A percentile compares a stretch with the other conserved stretches of the same genome.
phyloP scores from a whole-genome alignment of 2,797 vertebrate genomes.

The Chanos chanos region DNA sequence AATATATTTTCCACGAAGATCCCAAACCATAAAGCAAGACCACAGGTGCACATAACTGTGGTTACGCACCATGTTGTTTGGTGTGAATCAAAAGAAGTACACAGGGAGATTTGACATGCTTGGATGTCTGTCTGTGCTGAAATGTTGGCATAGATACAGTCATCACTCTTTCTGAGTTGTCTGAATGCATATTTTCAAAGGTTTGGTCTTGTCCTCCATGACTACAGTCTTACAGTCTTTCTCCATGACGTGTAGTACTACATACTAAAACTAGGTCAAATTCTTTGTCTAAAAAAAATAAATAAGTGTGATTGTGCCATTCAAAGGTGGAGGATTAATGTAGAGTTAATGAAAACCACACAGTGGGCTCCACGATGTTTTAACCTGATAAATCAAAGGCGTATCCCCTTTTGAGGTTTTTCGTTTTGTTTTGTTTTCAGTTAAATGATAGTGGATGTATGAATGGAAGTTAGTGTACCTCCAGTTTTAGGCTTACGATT shows the following conservation, averaged over 20 bases:
- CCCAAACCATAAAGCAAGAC: not conserved
- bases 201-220: constrained; percentile 24
- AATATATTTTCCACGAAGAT: constrained; percentile 10
- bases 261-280: constrained; percentile 8
- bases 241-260: constrained; percentile 12
- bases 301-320: not conserved
- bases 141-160: not conserved
- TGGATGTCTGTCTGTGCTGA: not conserved
- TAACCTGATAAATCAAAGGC: too few relatives aligned
- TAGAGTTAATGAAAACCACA: too few relatives aligned
- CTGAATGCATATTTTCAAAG: not conserved
- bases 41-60: not conserved
- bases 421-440: too few relatives aligned
- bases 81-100: constrained; percentile 2
- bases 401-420: too few relatives aligned
- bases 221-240: not conserved
- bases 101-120: constrained; percentile 3
- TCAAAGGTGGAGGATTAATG: not conserved
- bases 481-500: too few relatives aligned
- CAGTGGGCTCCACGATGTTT: too few relatives aligned
- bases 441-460: too few relatives aligned
- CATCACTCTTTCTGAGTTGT: not conserved
- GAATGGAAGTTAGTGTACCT: too few relatives aligned
- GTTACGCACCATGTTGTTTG: not conserved
- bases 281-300: not conserved